Conservation (phyloP, 2,888 invertebrate species). For the Drosophila siamana region DNA sequence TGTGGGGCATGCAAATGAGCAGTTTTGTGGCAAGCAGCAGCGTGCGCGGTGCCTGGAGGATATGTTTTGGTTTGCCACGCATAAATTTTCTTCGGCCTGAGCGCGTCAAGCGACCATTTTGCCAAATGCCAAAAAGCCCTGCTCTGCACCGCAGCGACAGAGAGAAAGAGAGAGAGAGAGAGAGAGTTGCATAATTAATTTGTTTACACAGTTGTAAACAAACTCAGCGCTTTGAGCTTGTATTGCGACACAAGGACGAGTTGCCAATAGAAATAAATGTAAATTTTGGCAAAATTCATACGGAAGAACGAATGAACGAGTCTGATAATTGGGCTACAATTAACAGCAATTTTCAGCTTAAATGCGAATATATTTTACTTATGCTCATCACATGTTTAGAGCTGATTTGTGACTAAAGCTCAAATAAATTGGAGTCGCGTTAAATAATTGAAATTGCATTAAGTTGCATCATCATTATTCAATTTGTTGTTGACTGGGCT, state of each 20-base stretch:
- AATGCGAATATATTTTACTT: too few relatives aligned
- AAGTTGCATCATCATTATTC: background rate
- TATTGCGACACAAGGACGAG: slow-evolving; percentile 13
- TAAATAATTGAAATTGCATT: background rate
- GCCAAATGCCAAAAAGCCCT: slow-evolving; percentile 50
- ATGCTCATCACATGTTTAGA: too few relatives aligned
- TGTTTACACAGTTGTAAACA: slow-evolving; percentile 78
- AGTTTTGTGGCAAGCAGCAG: slow-evolving; percentile 44
- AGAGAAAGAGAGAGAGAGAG: too few relatives aligned
- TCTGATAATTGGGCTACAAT: slow-evolving; percentile 6
- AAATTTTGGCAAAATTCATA: slow-evolving; percentile 21
- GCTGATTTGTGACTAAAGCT: too few relatives aligned
- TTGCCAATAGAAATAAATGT: slow-evolving; percentile 37
- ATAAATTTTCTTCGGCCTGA: slow-evolving; percentile 72
- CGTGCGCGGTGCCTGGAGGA: slow-evolving; percentile 46
- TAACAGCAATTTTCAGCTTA: background rate
- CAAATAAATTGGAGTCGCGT: too few relatives aligned
- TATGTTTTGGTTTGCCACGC: slow-evolving; percentile 71
- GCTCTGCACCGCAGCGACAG: background rate
- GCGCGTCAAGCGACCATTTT: slow-evolving; percentile 59
- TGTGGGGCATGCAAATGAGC: slow-evolving; percentile 61
- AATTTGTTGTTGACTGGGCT: too few relatives aligned
- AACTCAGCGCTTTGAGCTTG: slow-evolving; percentile 44
- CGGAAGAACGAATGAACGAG: too few relatives aligned
- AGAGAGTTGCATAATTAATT: slow-evolving; percentile 76